Evolutionary conservation across 2,888 invertebrate genomes (phyloP).

Genomic region (Leucania comma): DNA sequence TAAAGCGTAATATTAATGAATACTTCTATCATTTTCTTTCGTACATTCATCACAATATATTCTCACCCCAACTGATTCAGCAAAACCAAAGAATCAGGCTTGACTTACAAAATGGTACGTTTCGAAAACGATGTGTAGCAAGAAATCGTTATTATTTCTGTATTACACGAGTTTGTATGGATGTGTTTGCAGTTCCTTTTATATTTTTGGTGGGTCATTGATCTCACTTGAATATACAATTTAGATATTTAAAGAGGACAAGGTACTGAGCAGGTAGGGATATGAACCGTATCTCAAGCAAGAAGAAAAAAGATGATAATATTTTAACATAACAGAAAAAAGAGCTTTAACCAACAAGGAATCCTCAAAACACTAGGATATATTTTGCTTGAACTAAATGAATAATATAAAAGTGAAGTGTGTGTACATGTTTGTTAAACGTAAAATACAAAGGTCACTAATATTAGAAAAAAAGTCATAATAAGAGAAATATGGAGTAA

Average conservation of each 20-base stretch:
- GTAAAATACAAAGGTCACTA: too few species aligned
- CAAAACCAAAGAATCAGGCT: slow-evolving; percentile 68
- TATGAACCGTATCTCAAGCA: background rate
- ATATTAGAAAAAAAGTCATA: too few species aligned
- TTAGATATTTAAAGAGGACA: background rate
- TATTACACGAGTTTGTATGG: background rate
- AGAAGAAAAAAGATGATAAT: background rate
- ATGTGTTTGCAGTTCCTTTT: too few species aligned
- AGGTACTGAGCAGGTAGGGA: background rate
- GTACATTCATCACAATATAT: slow-evolving; percentile 44
- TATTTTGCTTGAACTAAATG: too few species aligned
- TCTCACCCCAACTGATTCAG: slow-evolving; percentile 72
- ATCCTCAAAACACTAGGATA: background rate
- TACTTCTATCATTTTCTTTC: slow-evolving; percentile 27
- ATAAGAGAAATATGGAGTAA: too few species aligned
- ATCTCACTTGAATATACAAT: slow-evolving; percentile 9
- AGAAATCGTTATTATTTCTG: slow-evolving; percentile 52
- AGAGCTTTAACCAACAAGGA: background rate
- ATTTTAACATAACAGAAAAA: background rate
- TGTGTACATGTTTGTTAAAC: too few species aligned
- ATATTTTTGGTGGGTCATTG: background rate
- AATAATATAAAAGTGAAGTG: too few species aligned
- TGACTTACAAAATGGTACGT: slow-evolving; percentile 63
- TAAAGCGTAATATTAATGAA: slow-evolving; percentile 44
- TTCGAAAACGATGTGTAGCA: slow-evolving; percentile 50